Conservation (phyloP, 2,113 vertebrate species). For the Thomomys bottae region DNA sequence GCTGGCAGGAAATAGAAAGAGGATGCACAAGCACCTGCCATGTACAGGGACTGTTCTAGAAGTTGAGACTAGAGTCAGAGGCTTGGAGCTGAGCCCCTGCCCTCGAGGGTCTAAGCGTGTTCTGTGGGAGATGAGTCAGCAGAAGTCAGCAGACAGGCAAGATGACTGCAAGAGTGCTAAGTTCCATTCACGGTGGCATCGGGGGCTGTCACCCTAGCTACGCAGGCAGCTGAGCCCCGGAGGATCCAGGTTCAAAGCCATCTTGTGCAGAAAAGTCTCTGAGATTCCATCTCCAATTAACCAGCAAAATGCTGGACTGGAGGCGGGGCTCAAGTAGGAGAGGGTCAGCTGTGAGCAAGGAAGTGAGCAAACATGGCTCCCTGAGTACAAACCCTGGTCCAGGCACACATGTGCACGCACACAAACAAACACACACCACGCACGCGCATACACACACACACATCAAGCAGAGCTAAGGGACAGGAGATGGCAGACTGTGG, state of each 20-base stretch:
- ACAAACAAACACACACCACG: background rate
- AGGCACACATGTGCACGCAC: no score
- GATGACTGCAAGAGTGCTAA: accelerated
- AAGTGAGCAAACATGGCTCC: no score
- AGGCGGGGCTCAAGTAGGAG: no score
- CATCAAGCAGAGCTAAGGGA: background rate
- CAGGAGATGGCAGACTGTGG: background rate
- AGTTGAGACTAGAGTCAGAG: background rate
- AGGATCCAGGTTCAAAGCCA: no score
- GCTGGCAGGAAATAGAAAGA: background rate
- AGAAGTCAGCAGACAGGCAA: background rate
- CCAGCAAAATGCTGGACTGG: no score
- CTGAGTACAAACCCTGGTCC: no score
- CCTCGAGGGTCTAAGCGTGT: background rate
- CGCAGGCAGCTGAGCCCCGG: no score
- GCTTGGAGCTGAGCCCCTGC: background rate
- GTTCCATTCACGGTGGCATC: no score
- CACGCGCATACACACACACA: background rate
- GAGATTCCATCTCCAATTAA: no score
- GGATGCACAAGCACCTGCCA: background rate
- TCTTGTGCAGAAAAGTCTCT: no score
- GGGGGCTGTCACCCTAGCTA: no score
- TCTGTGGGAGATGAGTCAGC: background rate
- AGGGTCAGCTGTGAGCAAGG: no score
- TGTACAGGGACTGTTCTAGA: background rate